A percentile compares a stretch with the other conserved stretches of the same genome.
These are phyloP conservation scores for Hylomyscus alleni DNA, from an alignment of 2,797 vertebrate species.

Conservation along the genomic window DNA sequence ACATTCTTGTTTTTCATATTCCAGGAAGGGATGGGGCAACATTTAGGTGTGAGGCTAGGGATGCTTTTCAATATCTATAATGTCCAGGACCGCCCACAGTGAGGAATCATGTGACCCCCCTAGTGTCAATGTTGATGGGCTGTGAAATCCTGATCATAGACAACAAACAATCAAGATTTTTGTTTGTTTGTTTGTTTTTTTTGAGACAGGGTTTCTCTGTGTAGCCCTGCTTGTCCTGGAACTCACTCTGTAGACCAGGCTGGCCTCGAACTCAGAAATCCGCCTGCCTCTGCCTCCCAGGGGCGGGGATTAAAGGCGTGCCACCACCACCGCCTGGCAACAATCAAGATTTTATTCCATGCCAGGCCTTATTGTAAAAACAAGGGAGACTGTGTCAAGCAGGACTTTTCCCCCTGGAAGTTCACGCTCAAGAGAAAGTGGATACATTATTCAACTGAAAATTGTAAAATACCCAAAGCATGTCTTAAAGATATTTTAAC, in stretches of 20 bases:
- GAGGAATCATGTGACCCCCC: background rate
- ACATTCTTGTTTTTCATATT: background rate
- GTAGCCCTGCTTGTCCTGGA: no score
- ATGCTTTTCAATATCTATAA: background rate
- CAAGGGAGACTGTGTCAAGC: background rate
- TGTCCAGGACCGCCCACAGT: no score
- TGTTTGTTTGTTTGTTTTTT: no score
- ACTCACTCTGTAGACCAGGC: no score
- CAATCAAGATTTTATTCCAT: background rate
- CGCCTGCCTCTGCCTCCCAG: no score
- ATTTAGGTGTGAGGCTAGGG: background rate
- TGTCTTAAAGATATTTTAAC: conserved; percentile 14
- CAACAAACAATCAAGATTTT: no score
- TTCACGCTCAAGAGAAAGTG: background rate
- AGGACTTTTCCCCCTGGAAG: background rate
- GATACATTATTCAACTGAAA: conserved; percentile 5
- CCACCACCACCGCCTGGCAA: no score
- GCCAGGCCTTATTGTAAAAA: background rate
- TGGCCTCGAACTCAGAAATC: no score
- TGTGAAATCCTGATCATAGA: background rate
- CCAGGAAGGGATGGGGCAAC: background rate
- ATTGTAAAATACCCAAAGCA: background rate
- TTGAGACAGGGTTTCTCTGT: no score
- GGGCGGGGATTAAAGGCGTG: no score
- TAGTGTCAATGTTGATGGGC: background rate